phyloP scores from a whole-genome alignment of 2,797 vertebrate species.

The Melanitta fusca region DNA sequence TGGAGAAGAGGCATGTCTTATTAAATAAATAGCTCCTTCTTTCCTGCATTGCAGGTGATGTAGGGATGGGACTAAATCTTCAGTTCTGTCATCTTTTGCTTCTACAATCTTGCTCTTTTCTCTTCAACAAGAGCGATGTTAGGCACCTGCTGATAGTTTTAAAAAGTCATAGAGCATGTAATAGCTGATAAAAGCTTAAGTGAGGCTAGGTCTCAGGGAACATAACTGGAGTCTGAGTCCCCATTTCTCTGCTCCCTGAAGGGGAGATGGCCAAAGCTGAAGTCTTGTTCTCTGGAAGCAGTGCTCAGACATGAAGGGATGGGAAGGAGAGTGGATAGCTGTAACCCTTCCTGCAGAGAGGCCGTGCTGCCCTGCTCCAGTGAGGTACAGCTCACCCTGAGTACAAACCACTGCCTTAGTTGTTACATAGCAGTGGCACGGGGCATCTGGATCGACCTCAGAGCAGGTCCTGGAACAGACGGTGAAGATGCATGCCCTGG shows the following conservation, averaged over 20 bases:
- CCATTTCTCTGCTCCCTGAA: neutral
- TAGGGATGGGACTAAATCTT: neutral
- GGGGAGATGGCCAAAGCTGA: neutral
- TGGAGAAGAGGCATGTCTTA: neutral
- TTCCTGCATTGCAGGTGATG: neutral
- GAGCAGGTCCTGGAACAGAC: neutral
- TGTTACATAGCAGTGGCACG: rapidly evolving
- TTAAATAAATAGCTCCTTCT: neutral
- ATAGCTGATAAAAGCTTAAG: neutral
- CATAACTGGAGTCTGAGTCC: neutral
- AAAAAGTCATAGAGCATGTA: neutral
- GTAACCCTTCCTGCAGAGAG: neutral
- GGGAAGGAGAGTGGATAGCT: neutral
- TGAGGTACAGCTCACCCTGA: neutral
- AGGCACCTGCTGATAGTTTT: neutral
- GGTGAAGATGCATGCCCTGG: neutral
- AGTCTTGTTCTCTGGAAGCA: neutral
- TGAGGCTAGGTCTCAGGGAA: neutral
- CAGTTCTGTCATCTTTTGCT: neutral
- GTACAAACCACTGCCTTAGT: neutral
- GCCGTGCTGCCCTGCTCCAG: neutral
- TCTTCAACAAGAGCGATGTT: neutral
- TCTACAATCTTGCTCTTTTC: neutral
- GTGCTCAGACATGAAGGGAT: neutral
- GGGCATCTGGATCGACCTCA: neutral